Base-by-base conservation (phyloP, 35 echinoderm and acorn worm species). In the Ophioderma brevispina region DNA sequence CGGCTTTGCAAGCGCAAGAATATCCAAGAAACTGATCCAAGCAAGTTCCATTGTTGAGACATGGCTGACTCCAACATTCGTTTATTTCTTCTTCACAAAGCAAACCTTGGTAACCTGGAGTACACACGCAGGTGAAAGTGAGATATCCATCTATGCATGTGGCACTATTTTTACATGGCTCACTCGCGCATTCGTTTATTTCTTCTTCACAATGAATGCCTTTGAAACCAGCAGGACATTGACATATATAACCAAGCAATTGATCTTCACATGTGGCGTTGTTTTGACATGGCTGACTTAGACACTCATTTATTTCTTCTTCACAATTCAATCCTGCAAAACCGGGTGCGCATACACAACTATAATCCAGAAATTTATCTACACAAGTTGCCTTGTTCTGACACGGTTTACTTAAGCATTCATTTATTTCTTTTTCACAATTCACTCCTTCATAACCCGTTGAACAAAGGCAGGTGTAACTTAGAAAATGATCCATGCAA, bases 151-250 rank as follows among this genome's bases (percentile, higher is more conserved):
- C 92, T 3, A 82, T 18, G 34, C 96, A 98, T 0, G 76, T 87
- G 23, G 50, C 92, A 83, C 75, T 52, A 56, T 98, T 98, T 87
- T 76, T 23, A 83, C 96, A 98, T 0, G 96, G 96, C 36, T 78
- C 32, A 33, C 85, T 90, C 11, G 28, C 10, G 50, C 96, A 98
- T 59, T 98, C 96, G 35, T 98, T 77, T 18, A 92, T 82, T 55
- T 95, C 81, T 23, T 21, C 84, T 77, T 94, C 82, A 50, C 93
- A 95, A 18, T 86, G 81, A 39, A 77, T n/a, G 0, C 93, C 93
- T 78, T 32, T 41, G 36, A 87, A 95, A 41, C 78, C 41, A 0
- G 50, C 15, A 17, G 55, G 84, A 80, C 93, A 95, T 39, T 82
- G 37, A 75, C 93, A 95, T 0, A 33, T 55, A 38, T 81, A 95